Conservation (phyloP, 1,140 invertebrate genomes). For the Hylaeus anthracinus region DNA sequence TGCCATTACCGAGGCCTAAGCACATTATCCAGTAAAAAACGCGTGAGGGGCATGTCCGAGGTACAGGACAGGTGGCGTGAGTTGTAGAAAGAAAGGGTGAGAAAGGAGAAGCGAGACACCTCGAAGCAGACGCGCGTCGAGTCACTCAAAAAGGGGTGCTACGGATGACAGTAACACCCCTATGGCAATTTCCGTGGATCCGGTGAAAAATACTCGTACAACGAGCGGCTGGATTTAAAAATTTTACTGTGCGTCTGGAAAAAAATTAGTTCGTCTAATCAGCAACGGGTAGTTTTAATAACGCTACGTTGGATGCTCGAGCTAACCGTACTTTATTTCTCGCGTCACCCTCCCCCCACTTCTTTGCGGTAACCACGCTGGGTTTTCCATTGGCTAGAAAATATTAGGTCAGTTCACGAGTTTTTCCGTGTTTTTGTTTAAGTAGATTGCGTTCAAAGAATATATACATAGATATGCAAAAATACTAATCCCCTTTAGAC, state of each 20-base stretch:
- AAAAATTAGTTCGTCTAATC: slow-evolving; percentile 64
- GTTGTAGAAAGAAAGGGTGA: neutral
- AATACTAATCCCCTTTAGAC: no score
- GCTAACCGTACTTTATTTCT: slow-evolving; percentile 57
- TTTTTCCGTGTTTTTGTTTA: no score
- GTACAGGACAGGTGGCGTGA: neutral
- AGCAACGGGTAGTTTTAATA: slow-evolving; percentile 58
- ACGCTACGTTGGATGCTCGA: slow-evolving; percentile 12
- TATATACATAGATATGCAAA: no score
- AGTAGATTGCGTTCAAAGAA: no score
- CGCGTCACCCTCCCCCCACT: slow-evolving; percentile 32
- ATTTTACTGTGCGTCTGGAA: slow-evolving; percentile 42
- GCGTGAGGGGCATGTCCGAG: neutral
- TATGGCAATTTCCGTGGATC: slow-evolving; percentile 24
- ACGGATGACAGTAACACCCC: slow-evolving; percentile 24
- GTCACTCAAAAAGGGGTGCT: slow-evolving; percentile 38
- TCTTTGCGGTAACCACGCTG: neutral
- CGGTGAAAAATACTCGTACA: slow-evolving; percentile 19
- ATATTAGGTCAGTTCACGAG: neutral
- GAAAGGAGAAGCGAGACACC: slow-evolving; percentile 7
- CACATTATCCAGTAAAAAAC: slow-evolving; percentile 71
- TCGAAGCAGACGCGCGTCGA: slow-evolving; percentile 22
- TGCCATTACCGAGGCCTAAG: slow-evolving; percentile 70
- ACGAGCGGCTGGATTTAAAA: slow-evolving; percentile 50
- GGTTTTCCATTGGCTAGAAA: neutral